Conservation (phyloP, 2,113 vertebrate genomes). For the Cyphomyrus discorhynchus region DNA sequence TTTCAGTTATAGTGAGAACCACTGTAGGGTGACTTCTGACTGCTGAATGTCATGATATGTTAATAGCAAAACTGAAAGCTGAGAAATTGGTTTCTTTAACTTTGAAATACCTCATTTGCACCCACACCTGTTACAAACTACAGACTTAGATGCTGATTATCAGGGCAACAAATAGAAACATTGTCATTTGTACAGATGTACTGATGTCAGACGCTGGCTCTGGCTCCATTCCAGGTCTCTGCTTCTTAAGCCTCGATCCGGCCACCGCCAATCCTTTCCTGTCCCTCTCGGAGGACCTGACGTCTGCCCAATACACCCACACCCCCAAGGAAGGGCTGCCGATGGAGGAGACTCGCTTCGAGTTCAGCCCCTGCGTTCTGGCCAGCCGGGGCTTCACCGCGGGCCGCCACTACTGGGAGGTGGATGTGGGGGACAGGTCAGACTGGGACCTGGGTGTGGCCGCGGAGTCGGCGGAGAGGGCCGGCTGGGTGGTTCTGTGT, state of each 20-base stretch:
- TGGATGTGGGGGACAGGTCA: constrained; percentile 26
- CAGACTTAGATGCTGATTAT: background rate
- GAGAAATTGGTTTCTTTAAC: background rate
- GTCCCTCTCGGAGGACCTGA: constrained; percentile 27
- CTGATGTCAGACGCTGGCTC: background rate
- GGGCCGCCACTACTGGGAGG: constrained; percentile 35
- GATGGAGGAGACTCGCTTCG: constrained; percentile 16
- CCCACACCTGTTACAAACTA: background rate
- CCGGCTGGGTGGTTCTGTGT: constrained; percentile 25
- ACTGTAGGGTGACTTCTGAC: background rate
- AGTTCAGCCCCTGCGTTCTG: constrained; percentile 28
- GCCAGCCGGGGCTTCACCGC: constrained; percentile 8
- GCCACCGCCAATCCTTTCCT: constrained; percentile 25
- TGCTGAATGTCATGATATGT: background rate
- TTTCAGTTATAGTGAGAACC: background rate
- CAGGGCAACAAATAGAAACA: background rate
- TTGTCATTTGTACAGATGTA: background rate
- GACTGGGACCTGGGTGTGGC: constrained; percentile 34
- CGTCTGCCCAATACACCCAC: constrained; percentile 7
- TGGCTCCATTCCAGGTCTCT: constrained; percentile 2
- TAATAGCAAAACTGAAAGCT: background rate
- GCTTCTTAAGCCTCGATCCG: constrained; percentile 25
- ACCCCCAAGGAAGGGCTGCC: background rate
- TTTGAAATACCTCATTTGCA: background rate
- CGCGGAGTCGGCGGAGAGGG: background rate